phyloP scores from a whole-genome alignment of 1,140 invertebrate species.

The Trichonephila clavata region DNA sequence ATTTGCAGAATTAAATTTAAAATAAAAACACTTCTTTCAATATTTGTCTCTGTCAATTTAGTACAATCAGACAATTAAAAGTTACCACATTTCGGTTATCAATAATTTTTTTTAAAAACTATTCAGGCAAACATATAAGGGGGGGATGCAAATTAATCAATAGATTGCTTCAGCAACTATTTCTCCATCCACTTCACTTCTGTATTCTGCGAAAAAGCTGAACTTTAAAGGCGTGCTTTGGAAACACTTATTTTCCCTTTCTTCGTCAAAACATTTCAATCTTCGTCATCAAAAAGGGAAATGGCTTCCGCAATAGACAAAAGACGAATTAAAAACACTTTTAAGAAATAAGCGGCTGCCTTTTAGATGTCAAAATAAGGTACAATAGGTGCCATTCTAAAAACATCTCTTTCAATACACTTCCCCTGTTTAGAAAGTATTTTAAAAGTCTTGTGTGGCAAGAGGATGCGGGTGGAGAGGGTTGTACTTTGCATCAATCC shows the following conservation, averaged over 20 bases:
- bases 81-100: too few species aligned
- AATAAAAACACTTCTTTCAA: too few species aligned
- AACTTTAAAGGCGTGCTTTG: background rate
- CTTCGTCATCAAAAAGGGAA: background rate
- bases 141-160: too few species aligned
- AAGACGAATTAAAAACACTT: background rate
- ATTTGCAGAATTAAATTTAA: too few species aligned
- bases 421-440: conserved; percentile 12
- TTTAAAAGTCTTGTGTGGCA: conserved; percentile 20
- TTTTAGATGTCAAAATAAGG: conserved; percentile 40
- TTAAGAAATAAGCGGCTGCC: conserved; percentile 5
- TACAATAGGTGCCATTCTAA: conserved; percentile 21
- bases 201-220: background rate
- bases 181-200: too few species aligned
- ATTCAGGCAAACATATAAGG: too few species aligned
- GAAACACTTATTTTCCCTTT: conserved; percentile 24
- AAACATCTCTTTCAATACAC: background rate
- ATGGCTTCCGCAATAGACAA: conserved; percentile 17
- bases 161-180: too few species aligned
- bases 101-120: too few species aligned
- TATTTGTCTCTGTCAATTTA: too few species aligned
- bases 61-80: too few species aligned
- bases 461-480: background rate
- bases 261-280: background rate
- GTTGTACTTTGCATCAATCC: conserved; percentile 2